Evolutionary conservation across 2,797 vertebrate species (phyloP), one percentile per base, ranked within the genome.

Genomic region (Sparus aurata): DNA sequence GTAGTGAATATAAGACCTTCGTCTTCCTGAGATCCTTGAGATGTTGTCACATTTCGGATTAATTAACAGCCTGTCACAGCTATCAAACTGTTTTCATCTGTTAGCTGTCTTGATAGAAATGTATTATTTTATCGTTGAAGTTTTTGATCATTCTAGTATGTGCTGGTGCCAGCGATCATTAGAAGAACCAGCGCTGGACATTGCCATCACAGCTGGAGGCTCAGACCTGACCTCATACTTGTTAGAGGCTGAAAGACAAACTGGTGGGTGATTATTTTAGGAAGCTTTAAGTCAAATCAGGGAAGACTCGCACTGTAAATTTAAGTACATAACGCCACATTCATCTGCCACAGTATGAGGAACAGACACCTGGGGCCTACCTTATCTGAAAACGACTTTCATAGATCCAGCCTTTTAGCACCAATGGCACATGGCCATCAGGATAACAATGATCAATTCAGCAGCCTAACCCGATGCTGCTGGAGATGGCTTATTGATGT

Each of bases 401-500:
- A 82, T 66, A 62, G 80, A 90, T 78, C 71, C 63, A 74, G 77
- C 72, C 85, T 85, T 85, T 87, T 78, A 82, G 80, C 66, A 75
- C 73, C 73, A 72, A 73, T 89, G 84, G 85, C 90, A 85, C 75
- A 80, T 55, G 75, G 88, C 87, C 87, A 87, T 92, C 87, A 84
- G 82, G 85, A 90, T 85, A 91, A 87, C 87, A 87, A 88, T 83
- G 81, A 92, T 92, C 88, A 90, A 91, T 89, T 78, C 62, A 73
- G 83, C 80, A 73, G 83, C 62, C 80, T 77, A 69, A 81, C 74
- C 79, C 45, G 60, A 78, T 84, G 75, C 78, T 80, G 84, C 86
- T 87, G 79, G 74, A 91, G 87, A 88, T 89, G 85, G 87, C 82
- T 92, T 91, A 91, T 92, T 91, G 91, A 93, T 83, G 89, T 91